Base-by-base conservation (phyloP, 1,140 invertebrate genomes). In the Lethrus apterus region DNA sequence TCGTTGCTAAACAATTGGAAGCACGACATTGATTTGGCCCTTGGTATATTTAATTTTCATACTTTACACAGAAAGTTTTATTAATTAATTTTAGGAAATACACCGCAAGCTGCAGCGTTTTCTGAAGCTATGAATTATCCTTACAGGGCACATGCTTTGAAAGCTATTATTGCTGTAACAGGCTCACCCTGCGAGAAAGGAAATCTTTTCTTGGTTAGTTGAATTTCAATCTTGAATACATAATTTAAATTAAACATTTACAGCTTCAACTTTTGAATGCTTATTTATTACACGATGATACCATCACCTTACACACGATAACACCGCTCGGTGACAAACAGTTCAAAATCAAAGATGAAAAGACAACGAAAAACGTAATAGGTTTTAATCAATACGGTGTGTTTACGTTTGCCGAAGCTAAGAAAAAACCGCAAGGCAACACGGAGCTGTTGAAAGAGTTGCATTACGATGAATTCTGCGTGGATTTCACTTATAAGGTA, bases 101-200 rank as follows among this genome's bases (percentile, higher is more conserved):
- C 56, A 54, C 61, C n/a, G 54, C 50, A 72, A 54, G 62, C 71
- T 23, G 64, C 65, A 14, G 76, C 78, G 14, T 79, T 77, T 53
- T 55, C 68, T 13, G 65, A 76, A 51, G 77, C 73, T 2, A 57
- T 75, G 2, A 52, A 68, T 5, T 82, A 79, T 68, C 77, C 78
- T 24, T 82, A 77, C 69, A 71, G 80, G 60, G 62, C 73, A 3
- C 72, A 70, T 4, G 73, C 80, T 2, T 68, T 71, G 0, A 81
- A 77, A 52, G 68, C 69, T 17, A 74, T 81, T 8, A 58, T 83
- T 50, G 73, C 68, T 2, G 63, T 81, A 8, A 56, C 44, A 10
- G 45, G 54, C 11, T 32, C 52, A 23, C 49, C 54, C n/a, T 66
- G 64, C 43, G 42, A 58, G 54, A 44, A 52, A 14, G 57, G 58